These are phyloP conservation scores for Leptodactylus fallax DNA, from an alignment of 2,797 vertebrate species.

Conservation along the genomic window DNA sequence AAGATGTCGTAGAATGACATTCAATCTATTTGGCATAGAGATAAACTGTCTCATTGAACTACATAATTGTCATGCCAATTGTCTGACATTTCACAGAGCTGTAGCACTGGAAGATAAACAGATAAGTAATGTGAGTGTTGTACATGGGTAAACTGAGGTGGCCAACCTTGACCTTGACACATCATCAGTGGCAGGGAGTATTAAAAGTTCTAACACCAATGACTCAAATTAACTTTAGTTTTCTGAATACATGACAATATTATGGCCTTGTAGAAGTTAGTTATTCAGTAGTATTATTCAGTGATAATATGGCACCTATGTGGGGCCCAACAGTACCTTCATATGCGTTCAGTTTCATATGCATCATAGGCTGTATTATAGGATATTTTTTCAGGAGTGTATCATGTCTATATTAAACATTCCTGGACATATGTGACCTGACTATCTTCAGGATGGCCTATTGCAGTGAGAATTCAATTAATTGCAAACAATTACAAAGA, in stretches of 20 bases:
- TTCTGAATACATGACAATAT: background rate
- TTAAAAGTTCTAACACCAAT: background rate
- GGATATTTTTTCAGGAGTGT: no score
- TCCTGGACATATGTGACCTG: no score
- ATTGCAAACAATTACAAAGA: no score
- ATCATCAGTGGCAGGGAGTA: background rate
- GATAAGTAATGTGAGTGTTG: background rate
- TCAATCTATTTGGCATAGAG: background rate
- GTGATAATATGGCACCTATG: no score
- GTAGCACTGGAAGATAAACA: background rate
- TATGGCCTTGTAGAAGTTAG: no score
- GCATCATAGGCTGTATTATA: no score
- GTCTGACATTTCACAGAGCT: background rate
- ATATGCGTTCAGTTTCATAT: no score
- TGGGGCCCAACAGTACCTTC: no score
- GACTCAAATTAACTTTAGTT: background rate
- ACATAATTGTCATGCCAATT: constrained; percentile 5
- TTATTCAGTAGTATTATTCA: no score
- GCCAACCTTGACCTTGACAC: background rate
- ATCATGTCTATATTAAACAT: no score
- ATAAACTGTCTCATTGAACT: background rate
- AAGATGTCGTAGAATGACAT: constrained; percentile 1
- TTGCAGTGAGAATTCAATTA: no score
- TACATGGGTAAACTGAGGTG: background rate
- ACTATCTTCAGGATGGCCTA: no score